Evolutionary conservation across 30 jellyfish, hydroid and myxozoan species (phyloP).

Genomic region (Mastigias papua): DNA sequence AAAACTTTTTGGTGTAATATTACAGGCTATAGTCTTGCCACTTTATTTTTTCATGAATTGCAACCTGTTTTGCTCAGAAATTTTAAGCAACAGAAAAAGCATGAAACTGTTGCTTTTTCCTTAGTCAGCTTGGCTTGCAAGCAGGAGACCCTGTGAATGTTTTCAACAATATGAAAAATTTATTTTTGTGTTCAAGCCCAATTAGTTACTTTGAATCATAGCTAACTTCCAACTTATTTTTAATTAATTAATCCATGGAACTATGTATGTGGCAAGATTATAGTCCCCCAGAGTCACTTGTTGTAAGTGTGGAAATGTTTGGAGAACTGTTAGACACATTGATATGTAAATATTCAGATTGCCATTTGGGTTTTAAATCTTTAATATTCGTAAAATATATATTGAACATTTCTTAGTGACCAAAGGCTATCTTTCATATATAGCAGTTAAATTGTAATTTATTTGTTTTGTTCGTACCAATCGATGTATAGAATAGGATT

Average conservation of each 20-base stretch:
- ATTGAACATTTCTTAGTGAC: constrained; percentile 58
- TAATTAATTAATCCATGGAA: neutral
- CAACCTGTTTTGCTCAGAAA: no score
- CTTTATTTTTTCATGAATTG: no score
- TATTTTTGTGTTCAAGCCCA: no score
- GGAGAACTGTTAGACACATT: constrained; percentile 22
- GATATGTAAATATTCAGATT: constrained; percentile 63
- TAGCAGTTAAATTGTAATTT: constrained; percentile 60
- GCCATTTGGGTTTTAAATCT: constrained; percentile 73
- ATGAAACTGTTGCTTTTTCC: no score
- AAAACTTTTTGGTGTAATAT: neutral
- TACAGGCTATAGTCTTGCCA: neutral
- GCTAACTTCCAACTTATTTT: no score
- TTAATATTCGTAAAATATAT: constrained; percentile 48
- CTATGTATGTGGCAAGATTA: neutral
- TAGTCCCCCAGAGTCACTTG: neutral
- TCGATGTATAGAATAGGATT: constrained; percentile 43
- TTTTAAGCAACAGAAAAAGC: no score
- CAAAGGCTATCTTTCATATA: constrained; percentile 66
- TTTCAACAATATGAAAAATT: no score
- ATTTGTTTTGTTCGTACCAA: constrained; percentile 66
- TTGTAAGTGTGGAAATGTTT: neutral
- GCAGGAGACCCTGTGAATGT: no score
- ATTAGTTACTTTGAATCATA: no score
- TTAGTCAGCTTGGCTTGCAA: no score